Conservation (phyloP, 2,113 vertebrate genomes). For the Planiliza haematocheilus region DNA sequence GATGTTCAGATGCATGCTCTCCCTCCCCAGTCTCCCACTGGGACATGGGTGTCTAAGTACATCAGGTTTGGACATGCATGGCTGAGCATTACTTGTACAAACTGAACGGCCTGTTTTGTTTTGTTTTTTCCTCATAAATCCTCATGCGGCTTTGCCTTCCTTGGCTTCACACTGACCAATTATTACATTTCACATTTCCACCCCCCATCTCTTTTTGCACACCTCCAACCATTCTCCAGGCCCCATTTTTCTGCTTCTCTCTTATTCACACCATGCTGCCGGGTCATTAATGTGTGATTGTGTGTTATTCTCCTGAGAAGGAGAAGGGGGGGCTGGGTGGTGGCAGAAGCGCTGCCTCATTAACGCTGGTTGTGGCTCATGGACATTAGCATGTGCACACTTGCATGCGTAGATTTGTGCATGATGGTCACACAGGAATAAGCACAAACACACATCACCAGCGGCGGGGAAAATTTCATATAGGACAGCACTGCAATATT, state of each 20-base stretch:
- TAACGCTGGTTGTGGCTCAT: conserved; percentile 41
- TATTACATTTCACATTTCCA: conserved; percentile 46
- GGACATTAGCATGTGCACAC: conserved; percentile 47
- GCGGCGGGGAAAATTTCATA: no score
- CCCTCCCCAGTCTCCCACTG: conserved; percentile 17
- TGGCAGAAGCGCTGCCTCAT: conserved; percentile 53
- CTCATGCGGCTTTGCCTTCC: conserved; percentile 15
- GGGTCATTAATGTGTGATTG: conserved; percentile 64
- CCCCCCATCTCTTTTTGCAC: neutral
- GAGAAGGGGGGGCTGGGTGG: neutral
- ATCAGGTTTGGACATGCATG: conserved; percentile 18
- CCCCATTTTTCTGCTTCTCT: conserved; percentile 27
- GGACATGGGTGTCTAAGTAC: conserved; percentile 12
- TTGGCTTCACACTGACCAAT: conserved; percentile 42
- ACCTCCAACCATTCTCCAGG: conserved; percentile 14
- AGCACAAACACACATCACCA: neutral
- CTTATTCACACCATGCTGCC: conserved; percentile 49
- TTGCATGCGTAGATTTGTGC: conserved; percentile 7
- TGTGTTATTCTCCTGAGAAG: conserved; percentile 57
- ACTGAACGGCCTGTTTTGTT: conserved; percentile 4
- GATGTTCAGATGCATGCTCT: neutral
- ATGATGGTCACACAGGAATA: conserved; percentile 1
- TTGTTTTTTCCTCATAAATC: conserved; percentile 44
- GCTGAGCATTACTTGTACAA: conserved; percentile 6
- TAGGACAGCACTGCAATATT: no score